Conservation (phyloP, 2,888 invertebrate species). For the Dione vanillae region DNA sequence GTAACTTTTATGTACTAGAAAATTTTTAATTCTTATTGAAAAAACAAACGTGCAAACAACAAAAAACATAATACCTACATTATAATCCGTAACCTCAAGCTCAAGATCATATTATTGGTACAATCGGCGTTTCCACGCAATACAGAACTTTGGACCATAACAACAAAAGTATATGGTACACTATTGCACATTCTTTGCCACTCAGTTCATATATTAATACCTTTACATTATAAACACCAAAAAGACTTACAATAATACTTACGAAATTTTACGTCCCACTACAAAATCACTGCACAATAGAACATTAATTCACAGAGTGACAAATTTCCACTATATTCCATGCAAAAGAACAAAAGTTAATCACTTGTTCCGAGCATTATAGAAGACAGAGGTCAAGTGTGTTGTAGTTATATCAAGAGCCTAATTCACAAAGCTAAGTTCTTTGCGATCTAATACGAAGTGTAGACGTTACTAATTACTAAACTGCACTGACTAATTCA, state of each 20-base stretch:
- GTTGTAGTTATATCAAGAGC: conserved; percentile 22
- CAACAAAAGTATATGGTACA: not conserved
- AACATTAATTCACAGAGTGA: not conserved
- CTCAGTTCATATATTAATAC: not conserved
- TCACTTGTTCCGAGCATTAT: not conserved
- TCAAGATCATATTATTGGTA: conserved; percentile 16
- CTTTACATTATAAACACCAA: not conserved
- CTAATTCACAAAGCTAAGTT: conserved; percentile 43
- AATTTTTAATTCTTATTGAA: not conserved
- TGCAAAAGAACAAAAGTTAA: not conserved
- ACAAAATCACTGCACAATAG: conserved; percentile 10
- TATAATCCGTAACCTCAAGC: conserved; percentile 16
- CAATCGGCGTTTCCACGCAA: not conserved
- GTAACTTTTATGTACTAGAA: not conserved
- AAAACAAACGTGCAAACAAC: not conserved
- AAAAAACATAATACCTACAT: conserved; percentile 5
- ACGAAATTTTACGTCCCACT: conserved; percentile 7
- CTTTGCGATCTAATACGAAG: conserved; percentile 54
- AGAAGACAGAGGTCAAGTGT: not conserved
- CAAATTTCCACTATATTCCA: not conserved
- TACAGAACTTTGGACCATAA: conserved; percentile 2
- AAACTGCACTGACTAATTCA: conserved; percentile 73
- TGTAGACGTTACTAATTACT: conserved; percentile 67
- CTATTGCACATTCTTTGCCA: not conserved
- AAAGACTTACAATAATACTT: conserved; percentile 10